phyloP scores from a whole-genome alignment of 1,140 invertebrate genomes.

The Chymomyza costata region DNA sequence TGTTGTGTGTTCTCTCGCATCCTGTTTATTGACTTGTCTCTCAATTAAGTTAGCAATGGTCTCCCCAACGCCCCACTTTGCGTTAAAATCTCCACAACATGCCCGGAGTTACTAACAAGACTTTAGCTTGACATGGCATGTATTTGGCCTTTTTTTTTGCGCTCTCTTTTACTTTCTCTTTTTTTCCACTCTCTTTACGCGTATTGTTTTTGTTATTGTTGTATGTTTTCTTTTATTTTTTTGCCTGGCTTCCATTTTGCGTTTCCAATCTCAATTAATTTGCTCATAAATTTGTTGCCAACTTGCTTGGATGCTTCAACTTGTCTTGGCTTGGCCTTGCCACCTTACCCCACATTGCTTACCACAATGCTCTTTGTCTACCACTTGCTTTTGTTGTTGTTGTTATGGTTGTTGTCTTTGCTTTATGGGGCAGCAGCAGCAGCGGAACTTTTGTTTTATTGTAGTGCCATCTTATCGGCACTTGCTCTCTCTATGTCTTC shows the following conservation, averaged over 20 bases:
- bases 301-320: conserved; percentile 20
- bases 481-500: conserved; percentile 4
- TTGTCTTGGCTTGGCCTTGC: neutral
- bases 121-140: conserved; percentile 44
- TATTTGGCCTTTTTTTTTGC: conserved; percentile 15
- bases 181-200: conserved; percentile 1
- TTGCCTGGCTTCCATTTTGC: conserved; percentile 38
- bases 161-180: conserved; percentile 5
- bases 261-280: conserved; percentile 74
- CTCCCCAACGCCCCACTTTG: conserved; percentile 28
- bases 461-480: conserved; percentile 65
- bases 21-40: conserved; percentile 74
- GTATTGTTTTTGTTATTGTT: conserved; percentile 12
- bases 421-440: conserved; percentile 58
- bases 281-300: conserved; percentile 73
- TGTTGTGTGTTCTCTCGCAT: too few relatives aligned
- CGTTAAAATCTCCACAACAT: neutral
- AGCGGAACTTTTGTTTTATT: conserved; percentile 52
- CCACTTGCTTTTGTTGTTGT: conserved; percentile 43
- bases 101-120: conserved; percentile 29
- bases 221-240: conserved; percentile 5
- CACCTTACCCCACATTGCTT: too few relatives aligned
- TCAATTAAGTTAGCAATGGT: conserved; percentile 66
- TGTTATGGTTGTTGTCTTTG: conserved; percentile 38
- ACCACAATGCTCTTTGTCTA: too few relatives aligned